These are phyloP conservation scores for Silvanus unidentatus DNA, from an alignment of 2,888 invertebrate genomes.

Conservation along the genomic window DNA sequence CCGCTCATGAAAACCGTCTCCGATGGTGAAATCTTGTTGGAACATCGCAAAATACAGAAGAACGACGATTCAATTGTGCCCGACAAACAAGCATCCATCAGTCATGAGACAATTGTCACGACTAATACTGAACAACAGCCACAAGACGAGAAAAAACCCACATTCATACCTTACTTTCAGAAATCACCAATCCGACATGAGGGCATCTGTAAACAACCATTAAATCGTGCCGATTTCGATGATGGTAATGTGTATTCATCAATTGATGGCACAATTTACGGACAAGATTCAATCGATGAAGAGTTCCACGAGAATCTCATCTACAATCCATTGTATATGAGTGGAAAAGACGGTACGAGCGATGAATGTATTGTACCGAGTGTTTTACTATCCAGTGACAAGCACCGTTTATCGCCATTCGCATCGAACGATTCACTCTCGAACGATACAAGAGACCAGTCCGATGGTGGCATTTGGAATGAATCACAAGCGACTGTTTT, in stretches of 20 bases:
- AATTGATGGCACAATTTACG: constrained; percentile 33
- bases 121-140: constrained; percentile 8
- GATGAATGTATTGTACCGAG: constrained; percentile 50
- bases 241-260: constrained; percentile 40
- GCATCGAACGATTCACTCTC: constrained; percentile 78
- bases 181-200: constrained; percentile 45
- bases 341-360: constrained; percentile 54
- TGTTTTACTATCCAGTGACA: constrained; percentile 43
- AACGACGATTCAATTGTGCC: constrained; percentile 45
- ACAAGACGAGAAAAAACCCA: constrained; percentile 28
- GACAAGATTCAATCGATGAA: constrained; percentile 54
- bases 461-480: constrained; percentile 78
- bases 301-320: constrained; percentile 78
- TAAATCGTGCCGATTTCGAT: constrained; percentile 12
- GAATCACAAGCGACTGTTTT: constrained; percentile 82
- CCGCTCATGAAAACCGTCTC: constrained; percentile 69
- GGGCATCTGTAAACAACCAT: constrained; percentile 31
- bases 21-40: constrained; percentile 71
- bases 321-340: constrained; percentile 64
- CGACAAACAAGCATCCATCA: constrained; percentile 53
- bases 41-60: constrained; percentile 50
- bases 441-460: constrained; percentile 77
- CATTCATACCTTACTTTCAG: constrained; percentile 45
- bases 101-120: constrained; percentile 55
- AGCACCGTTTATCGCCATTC: constrained; percentile 62